Evolutionary conservation across 2,113 vertebrate genomes (phyloP), one percentile per base, ranked within the genome.

Genomic region (Tragulus kanchil): DNA sequence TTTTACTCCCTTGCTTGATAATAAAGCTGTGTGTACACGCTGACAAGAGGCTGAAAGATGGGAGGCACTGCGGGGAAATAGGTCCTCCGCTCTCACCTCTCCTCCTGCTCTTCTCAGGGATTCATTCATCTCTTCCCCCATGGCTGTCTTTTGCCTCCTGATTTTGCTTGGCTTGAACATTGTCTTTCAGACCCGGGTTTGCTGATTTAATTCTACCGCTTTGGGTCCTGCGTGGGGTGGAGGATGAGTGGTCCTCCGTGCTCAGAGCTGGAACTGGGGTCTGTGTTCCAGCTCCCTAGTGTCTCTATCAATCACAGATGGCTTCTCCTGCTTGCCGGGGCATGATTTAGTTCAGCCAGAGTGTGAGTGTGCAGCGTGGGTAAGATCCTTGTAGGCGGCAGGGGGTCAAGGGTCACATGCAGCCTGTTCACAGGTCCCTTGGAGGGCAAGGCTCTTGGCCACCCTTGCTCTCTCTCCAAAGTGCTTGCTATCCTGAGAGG

Each of bases 401-500:
- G 26, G 50, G 23, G 56, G 16, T 1, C 6, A 6, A 36, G 13
- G 45, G 36, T 17, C 26, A 26, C 5, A 28, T 6, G 13, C 58
- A 52, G 5, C 36, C 36, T 36, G 36, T 36, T 36, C 36, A 36
- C 36, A 36, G 36, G 36, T 36, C 36, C 36, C 36, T 36, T 36
- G 36, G 36, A 36, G 36, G 2, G 36, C 36, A 36, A 36, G 36
- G 36, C 36, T 36, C 36, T 36, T 36, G 36, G 36, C 36, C 36
- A 36, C 36, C 36, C 36, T 36, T 59, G 81, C 19, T 6, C 3
- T 0, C 15, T 61, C 83, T 52, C 23, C 1, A 3, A 4, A 23
- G n/a, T 6, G 1, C 23, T 11, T 3, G 4, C 1, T 2, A 0
- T 56, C 4, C 23, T 5, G 13, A 56, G 19, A 16, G n/a, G 8